A percentile compares a stretch with the other conserved stretches of the same genome.
Evolutionary conservation across 2,888 invertebrate species (phyloP).

Genomic region (Aphrophora alni): DNA sequence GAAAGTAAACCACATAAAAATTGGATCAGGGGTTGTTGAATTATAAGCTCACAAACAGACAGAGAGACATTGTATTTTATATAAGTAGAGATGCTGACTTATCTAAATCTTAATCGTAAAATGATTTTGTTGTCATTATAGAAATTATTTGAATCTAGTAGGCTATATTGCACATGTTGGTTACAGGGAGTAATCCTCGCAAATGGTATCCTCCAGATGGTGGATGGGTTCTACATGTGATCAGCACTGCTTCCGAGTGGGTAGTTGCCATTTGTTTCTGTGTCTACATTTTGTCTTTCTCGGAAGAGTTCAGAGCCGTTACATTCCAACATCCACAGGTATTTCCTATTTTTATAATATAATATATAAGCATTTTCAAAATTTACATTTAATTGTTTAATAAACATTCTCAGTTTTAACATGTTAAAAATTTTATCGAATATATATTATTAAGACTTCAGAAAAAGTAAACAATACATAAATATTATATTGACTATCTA

Average conservation of each 20-base stretch:
- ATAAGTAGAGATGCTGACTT: not conserved
- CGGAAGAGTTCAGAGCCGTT: slow-evolving; percentile 68
- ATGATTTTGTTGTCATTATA: too few relatives aligned
- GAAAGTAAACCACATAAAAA: too few relatives aligned
- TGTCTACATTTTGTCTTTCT: slow-evolving; percentile 67
- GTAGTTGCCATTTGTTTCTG: slow-evolving; percentile 67
- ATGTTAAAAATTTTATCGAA: not conserved
- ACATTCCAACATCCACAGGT: slow-evolving; percentile 63
- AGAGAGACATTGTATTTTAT: too few relatives aligned
- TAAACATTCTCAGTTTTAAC: not conserved
- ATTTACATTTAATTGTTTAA: too few relatives aligned
- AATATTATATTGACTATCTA: too few relatives aligned
- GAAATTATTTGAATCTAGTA: too few relatives aligned
- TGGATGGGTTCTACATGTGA: slow-evolving; percentile 69
- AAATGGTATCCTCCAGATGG: slow-evolving; percentile 65
- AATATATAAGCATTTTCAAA: too few relatives aligned
- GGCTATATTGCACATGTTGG: too few relatives aligned
- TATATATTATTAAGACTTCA: not conserved
- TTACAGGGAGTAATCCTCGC: slow-evolving; percentile 58
- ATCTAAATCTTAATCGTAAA: too few relatives aligned
- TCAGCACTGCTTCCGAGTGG: slow-evolving; percentile 72
- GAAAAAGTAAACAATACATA: too few relatives aligned
- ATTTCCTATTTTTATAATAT: slow-evolving; percentile 24
- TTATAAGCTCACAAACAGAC: too few relatives aligned
- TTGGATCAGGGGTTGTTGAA: not conserved